Evolutionary conservation across 2,797 vertebrate species (phyloP), one percentile per base, ranked within the genome.

Genomic region (Malurus leucopterus): DNA sequence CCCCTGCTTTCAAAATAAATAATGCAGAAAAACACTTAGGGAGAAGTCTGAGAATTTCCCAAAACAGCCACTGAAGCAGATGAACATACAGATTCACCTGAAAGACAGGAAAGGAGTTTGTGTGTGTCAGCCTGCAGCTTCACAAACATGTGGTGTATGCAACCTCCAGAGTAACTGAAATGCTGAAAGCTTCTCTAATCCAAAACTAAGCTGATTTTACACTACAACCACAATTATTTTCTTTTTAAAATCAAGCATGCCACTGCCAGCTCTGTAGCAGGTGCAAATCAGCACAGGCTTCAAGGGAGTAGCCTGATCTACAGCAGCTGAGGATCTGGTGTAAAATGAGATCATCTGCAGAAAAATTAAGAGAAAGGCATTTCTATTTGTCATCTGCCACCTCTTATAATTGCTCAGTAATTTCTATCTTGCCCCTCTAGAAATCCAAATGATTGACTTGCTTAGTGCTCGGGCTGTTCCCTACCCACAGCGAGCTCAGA

Each of bases 141-240:
- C 46, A 54, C 81, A 84, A 58, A 67, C 62, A 91, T 80, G 64
- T 90, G 85, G 75, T 73, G 44, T 34, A 69, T 89, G 67, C 91
- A 65, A 75, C 68, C 85, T 93, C 51, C 77, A 62, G 91, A 95
- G 92, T 71, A 91, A 89, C 53, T 94, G 84, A 93, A 90, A 90
- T 38, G 94, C 81, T 95, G 90, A 95, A 96, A 94, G 95, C 90
- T 95, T 93, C 93, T 49, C 86, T 95, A 96, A 95, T 91, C 89
- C 82, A 94, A 95, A 95, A 94, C 95, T 94, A 92, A 96, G 93
- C 78, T 91, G 93, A 94, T 94, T 95, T 96, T 95, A 95, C 89
- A 93, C 89, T 93, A 86, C 80, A 94, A 86, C 80, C 76, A 14
- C 85, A 93, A 92, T 89, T 93, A 93, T 91, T 93, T 94, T 93